Base-by-base conservation (phyloP, 2,797 vertebrate genomes). In the Strix occidentalis region DNA sequence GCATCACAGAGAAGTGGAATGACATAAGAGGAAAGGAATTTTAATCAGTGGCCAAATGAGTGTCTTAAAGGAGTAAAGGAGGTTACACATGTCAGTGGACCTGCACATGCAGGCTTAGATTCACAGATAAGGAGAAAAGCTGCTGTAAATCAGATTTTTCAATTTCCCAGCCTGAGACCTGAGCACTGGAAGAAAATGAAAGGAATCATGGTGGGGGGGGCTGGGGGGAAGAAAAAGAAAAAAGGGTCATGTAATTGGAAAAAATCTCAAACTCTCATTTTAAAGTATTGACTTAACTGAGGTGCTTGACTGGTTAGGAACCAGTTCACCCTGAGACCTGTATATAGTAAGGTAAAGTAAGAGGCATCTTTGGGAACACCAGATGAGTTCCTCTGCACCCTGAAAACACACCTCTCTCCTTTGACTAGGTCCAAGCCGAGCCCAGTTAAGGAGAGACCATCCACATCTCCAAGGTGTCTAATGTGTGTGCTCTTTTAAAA, bases 381-480 rank as follows among this genome's bases (percentile, higher is more conserved):
- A 51, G 15, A 13, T 16, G 13, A 29, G 29, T 21, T 31, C 50
- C 66, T 63, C 53, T 66, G 53, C 60, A 69, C 68, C 53, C 63
- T 35, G 16, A 46, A 81, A 70, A 70, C 8, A 9, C 70, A 46
- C 5, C n/a, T 33, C 28, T 63, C 33, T 33, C 26, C 31, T 75
- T 57, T 75, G 35, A 60, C n/a, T 16, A 19, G 26, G 18, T 50
- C 37, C 63, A 56, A 79, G 41, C 11, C 7, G 9, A 24, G 12
- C 66, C 26, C 43, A 21, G 35, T 24, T 5, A 21, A 45, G 51
- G n/a, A 74, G 48, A 39, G 28, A 26, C n/a, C 37, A 24, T 6
- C 61, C 9, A 1, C 2, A 8, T 19, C 45, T 46, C 0, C 2
- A n/a, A 64, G 53, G 45, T 0, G 0, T 6, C 10, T 2, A 19